A percentile compares a stretch with the other conserved stretches of the same genome.
These are phyloP conservation scores for Noctua comes DNA, from an alignment of 2,888 invertebrate genomes.

Conservation along the genomic window DNA sequence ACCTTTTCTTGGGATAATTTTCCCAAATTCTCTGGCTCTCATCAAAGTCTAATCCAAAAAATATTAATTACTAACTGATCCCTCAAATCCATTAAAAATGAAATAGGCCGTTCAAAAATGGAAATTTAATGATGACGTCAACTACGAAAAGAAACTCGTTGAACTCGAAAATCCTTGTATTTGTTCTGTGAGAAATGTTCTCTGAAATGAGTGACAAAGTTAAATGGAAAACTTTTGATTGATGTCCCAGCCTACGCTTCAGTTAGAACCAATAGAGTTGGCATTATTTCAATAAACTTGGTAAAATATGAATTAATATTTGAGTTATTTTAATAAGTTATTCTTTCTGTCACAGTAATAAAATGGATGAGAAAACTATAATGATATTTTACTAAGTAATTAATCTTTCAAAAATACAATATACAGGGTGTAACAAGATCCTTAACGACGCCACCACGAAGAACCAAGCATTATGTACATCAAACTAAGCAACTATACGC, in stretches of 20 bases:
- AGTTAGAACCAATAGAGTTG: conserved; percentile 48
- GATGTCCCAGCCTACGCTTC: conserved; percentile 50
- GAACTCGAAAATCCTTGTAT: conserved; percentile 41
- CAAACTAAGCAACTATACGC: too few species aligned
- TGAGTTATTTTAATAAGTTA: conserved; percentile 25
- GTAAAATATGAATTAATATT: conserved; percentile 51
- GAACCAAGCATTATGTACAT: too few species aligned
- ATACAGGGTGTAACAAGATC: neutral
- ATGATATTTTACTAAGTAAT: neutral
- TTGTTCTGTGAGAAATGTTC: conserved; percentile 52
- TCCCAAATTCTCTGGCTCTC: neutral
- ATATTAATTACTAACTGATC: conserved; percentile 1
- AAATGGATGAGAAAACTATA: neutral
- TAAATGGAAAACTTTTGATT: conserved; percentile 64
- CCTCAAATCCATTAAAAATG: neutral
- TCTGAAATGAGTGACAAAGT: conserved; percentile 53
- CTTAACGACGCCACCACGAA: too few species aligned
- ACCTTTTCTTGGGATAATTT: neutral
- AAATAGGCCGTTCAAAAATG: conserved; percentile 2
- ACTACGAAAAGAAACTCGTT: conserved; percentile 9
- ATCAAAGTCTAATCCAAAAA: neutral
- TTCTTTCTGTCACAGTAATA: conserved; percentile 5
- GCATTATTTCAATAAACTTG: conserved; percentile 47
- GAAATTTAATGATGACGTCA: conserved; percentile 37
- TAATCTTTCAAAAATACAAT: neutral